phyloP scores from a whole-genome alignment of 2,113 vertebrate genomes.

The Alosa alosa region DNA sequence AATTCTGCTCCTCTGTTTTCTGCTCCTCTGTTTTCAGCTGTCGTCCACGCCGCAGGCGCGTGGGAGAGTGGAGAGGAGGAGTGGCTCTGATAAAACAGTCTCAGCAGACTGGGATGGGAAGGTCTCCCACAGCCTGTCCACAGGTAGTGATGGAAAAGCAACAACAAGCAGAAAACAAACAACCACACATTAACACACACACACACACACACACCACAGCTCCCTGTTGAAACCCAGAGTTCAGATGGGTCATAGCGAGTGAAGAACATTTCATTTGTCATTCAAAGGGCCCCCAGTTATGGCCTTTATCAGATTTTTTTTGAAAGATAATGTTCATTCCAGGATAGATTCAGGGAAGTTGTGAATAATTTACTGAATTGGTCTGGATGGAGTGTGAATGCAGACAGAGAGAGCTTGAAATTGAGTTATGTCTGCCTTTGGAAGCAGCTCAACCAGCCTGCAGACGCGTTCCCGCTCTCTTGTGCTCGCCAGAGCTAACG shows the following conservation, averaged over 20 bases:
- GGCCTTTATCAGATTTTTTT: background rate
- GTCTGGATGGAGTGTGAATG: background rate
- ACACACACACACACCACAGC: background rate
- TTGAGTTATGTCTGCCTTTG: background rate
- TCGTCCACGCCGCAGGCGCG: background rate
- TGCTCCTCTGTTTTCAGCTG: conserved; percentile 43
- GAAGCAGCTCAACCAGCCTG: background rate
- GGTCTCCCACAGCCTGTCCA: background rate
- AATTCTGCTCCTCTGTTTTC: conserved; percentile 40
- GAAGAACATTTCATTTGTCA: background rate
- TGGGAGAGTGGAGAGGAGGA: conserved; percentile 28
- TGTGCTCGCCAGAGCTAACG: background rate
- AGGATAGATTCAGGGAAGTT: background rate
- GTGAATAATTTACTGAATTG: conserved; percentile 13
- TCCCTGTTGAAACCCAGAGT: background rate
- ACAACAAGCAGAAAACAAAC: background rate
- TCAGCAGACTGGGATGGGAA: conserved; percentile 49
- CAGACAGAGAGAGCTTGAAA: background rate
- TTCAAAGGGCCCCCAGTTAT: background rate
- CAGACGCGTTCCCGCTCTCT: background rate
- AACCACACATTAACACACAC: background rate
- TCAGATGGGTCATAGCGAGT: background rate
- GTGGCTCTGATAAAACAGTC: conserved; percentile 53
- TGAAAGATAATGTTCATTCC: background rate
- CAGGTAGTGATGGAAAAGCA: background rate